phyloP scores from a whole-genome alignment of 2,888 invertebrate species.

The Notodonta ziczac region DNA sequence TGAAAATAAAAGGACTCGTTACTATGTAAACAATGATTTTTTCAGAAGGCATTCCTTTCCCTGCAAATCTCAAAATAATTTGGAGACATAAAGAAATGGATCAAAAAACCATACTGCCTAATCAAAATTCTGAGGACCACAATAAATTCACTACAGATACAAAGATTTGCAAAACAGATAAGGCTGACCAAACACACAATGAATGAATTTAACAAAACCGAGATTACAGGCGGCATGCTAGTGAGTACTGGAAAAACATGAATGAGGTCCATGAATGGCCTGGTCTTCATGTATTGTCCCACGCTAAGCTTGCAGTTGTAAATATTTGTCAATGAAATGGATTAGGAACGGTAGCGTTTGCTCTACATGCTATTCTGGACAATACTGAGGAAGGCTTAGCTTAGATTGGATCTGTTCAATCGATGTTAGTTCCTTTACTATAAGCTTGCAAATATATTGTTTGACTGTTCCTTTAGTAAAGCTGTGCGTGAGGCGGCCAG shows the following conservation, averaged over 20 bases:
- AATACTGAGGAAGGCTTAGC: constrained; percentile 40
- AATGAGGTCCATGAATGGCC: constrained; percentile 47
- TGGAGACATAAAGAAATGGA: too few species aligned
- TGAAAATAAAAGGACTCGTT: too few species aligned
- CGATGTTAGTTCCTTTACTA: constrained; percentile 6
- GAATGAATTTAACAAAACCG: constrained; percentile 53
- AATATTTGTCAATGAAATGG: constrained; percentile 72
- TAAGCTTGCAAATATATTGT: neutral
- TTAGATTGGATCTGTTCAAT: constrained; percentile 1
- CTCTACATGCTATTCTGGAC: constrained; percentile 13
- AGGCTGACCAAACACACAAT: constrained; percentile 36
- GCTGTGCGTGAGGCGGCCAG: neutral
- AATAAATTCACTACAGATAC: constrained; percentile 11
- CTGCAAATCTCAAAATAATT: too few species aligned
- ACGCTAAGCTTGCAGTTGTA: constrained; percentile 64
- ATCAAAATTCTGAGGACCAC: neutral
- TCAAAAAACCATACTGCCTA: too few species aligned
- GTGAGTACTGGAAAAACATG: constrained; percentile 46
- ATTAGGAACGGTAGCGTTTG: constrained; percentile 22
- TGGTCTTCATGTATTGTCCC: constrained; percentile 32
- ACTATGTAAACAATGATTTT: too few species aligned
- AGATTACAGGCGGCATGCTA: constrained; percentile 44
- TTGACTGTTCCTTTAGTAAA: neutral
- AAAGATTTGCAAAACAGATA: constrained; percentile 24
- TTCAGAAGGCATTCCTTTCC: too few species aligned